Percentiles rank a stretch among this genome's conserved stretches.
Conservation (phyloP, 2,888 invertebrate genomes). For the Bimastos eiseni region DNA sequence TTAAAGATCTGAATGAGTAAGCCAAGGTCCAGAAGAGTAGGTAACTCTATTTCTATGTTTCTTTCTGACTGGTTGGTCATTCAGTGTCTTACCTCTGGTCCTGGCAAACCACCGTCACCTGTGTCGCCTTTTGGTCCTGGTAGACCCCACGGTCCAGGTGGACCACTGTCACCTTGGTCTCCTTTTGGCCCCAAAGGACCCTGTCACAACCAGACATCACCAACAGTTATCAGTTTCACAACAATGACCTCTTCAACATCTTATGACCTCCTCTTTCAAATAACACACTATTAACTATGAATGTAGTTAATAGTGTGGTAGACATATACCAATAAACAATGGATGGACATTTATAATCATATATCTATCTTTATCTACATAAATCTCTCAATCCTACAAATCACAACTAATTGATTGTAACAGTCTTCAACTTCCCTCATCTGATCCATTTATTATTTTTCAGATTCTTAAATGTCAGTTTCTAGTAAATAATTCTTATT, state of each 20-base stretch:
- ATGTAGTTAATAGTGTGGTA: too few relatives aligned
- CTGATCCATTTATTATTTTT: too few relatives aligned
- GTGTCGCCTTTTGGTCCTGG: constrained; percentile 39
- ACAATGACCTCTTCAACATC: not conserved
- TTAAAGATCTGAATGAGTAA: not conserved
- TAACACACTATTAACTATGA: too few relatives aligned
- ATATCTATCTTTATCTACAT: too few relatives aligned
- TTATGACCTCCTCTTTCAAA: not conserved
- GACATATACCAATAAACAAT: too few relatives aligned
- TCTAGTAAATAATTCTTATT: not conserved
- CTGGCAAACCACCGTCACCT: constrained; percentile 43
- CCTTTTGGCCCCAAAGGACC: constrained; percentile 38
- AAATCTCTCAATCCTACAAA: too few relatives aligned
- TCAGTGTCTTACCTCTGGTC: constrained; percentile 39
- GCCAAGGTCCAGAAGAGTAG: not conserved
- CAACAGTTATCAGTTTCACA: constrained; percentile 7
- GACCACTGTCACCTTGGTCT: constrained; percentile 42
- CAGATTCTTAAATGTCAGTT: too few relatives aligned
- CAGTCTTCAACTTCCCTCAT: too few relatives aligned
- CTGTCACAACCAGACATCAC: constrained; percentile 22
- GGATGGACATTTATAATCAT: too few relatives aligned
- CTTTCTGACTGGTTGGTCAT: constrained; percentile 13
- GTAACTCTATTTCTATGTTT: constrained; percentile 18
- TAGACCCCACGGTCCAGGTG: constrained; percentile 46
- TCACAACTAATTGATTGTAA: too few relatives aligned